Percentiles rank a stretch among this genome's conserved stretches.
These are phyloP conservation scores for Chrysolina oricalcia DNA, from an alignment of 2,888 invertebrate genomes.

Conservation along the genomic window DNA sequence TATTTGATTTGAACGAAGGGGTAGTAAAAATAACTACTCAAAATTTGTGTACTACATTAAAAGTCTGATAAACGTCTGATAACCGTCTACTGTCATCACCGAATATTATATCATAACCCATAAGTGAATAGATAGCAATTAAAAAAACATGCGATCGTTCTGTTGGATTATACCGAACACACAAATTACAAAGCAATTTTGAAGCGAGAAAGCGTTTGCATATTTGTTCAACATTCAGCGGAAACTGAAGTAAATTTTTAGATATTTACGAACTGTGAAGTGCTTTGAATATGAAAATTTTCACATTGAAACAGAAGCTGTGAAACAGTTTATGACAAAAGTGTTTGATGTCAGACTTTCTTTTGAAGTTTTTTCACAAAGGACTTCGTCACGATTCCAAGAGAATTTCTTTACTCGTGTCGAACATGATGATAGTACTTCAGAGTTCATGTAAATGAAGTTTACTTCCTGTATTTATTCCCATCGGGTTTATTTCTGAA, in stretches of 20 bases:
- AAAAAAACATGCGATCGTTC: too few species aligned
- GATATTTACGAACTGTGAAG: neutral
- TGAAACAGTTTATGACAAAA: constrained; percentile 11
- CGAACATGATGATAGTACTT: neutral
- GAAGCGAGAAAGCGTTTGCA: neutral
- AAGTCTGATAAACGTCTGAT: too few species aligned
- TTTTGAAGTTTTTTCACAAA: constrained; percentile 18
- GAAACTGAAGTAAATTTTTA: neutral
- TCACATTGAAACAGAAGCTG: neutral
- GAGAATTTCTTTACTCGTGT: constrained; percentile 10
- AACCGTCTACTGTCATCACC: too few species aligned
- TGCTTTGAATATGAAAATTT: neutral
- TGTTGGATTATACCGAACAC: too few species aligned
- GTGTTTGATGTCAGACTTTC: constrained; percentile 2
- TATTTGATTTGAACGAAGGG: too few species aligned
- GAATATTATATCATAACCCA: too few species aligned
- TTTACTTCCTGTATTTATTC: constrained; percentile 8
- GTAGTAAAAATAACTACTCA: too few species aligned
- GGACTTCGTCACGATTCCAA: neutral
- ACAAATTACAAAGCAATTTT: too few species aligned
- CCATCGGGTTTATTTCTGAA: neutral
- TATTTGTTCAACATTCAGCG: neutral
- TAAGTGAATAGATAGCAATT: too few species aligned
- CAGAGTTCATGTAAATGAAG: neutral
- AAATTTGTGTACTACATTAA: too few species aligned